Base-by-base conservation (phyloP, 2,888 invertebrate genomes). In the Alentia gelatinosa region DNA sequence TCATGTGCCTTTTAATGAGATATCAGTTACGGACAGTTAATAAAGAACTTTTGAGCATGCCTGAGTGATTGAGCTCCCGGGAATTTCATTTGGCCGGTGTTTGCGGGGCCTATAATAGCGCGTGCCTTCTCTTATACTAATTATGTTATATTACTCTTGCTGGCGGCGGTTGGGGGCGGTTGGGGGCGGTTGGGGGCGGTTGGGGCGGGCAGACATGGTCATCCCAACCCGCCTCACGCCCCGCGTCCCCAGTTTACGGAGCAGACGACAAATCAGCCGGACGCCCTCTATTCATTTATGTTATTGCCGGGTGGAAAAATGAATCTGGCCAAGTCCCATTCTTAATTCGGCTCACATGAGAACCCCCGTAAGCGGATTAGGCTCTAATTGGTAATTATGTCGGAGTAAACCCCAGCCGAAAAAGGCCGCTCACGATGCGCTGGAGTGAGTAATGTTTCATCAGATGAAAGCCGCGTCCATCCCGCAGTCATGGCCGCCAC, bases 1-100 rank as follows among this genome's bases (percentile, higher is more conserved):
- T 79, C 37, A 35, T 35, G 35, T n/a, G 35, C 39, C n/a, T 79
- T 79, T 79, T 79, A 79, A 79, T 39, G 79, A 79, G 79, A 79
- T 79, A 79, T 79, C 79, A 39, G 26, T 79, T 79, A 79, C 79
- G n/a, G 9, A 0, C 9, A n/a, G 79, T 35, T n/a, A 23, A 79
- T 19, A 39, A 35, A 79, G n/a, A 35, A 79, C 37, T 23, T 79
- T 15, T 12, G 35, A 23, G 79, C 79, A 74, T 5, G 23, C 12
- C 37, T 39, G 37, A 35, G 79, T 79, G 39, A 79, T 79, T 79
- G 39, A 19, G n/a, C 79, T 15, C 79, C 23, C 3, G 79, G 79
- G 79, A 79, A 79, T 79, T 68, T 79, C 79, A 79, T 79, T 79
- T 79, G 35, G 79, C 39, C 79, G 79, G 79, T 79, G 79, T 79